Evolutionary conservation across 2,888 invertebrate species (phyloP).

Genomic region (Linyphia triangularis): DNA sequence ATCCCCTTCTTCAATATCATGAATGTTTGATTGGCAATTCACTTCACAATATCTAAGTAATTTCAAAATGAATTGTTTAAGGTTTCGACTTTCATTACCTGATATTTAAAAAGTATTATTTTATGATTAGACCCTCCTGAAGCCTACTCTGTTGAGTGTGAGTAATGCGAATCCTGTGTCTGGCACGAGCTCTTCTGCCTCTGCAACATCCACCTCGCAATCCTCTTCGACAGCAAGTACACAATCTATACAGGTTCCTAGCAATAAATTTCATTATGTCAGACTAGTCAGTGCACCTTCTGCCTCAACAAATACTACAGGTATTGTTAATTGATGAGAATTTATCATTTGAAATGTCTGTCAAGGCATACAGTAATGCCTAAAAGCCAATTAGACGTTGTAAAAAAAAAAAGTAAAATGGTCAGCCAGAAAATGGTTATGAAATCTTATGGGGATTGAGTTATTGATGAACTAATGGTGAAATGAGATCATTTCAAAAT

Average conservation of each 20-base stretch:
- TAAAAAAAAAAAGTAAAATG: not conserved
- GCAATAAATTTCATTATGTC: slow-evolving; percentile 80
- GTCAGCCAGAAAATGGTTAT: too few relatives aligned
- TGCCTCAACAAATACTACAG: slow-evolving; percentile 57
- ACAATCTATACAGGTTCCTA: slow-evolving; percentile 79
- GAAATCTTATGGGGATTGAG: too few relatives aligned
- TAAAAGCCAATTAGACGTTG: not conserved
- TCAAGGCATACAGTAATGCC: not conserved
- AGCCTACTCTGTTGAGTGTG: slow-evolving; percentile 44
- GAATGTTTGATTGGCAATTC: too few relatives aligned
- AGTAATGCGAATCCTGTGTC: slow-evolving; percentile 12
- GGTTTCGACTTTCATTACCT: too few relatives aligned
- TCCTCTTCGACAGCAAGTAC: slow-evolving; percentile 45
- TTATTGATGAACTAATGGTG: too few relatives aligned
- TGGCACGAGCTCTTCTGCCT: slow-evolving; percentile 23
- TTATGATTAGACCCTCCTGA: slow-evolving; percentile 67
- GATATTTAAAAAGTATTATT: too few relatives aligned
- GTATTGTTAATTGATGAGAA: not conserved
- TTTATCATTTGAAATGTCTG: not conserved
- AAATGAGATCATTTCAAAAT: too few relatives aligned
- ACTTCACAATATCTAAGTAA: too few relatives aligned
- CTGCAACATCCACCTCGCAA: not conserved
- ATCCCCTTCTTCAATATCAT: too few relatives aligned
- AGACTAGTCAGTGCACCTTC: slow-evolving; percentile 79
- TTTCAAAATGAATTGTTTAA: too few relatives aligned